Evolutionary conservation across 2,888 invertebrate genomes (phyloP).

Genomic region (Autographa gamma): DNA sequence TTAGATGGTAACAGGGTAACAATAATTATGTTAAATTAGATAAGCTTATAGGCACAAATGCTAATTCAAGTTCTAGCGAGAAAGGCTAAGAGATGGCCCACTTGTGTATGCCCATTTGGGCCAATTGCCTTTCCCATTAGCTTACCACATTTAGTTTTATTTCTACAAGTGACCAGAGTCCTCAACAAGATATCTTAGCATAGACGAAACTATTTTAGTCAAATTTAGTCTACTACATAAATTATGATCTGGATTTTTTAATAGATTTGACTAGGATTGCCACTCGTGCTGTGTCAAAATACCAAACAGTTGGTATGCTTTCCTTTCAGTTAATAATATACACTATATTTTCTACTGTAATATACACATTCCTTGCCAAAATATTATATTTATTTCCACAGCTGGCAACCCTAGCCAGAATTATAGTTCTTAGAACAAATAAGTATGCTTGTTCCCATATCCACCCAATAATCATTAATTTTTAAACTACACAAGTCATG

Average conservation of each 20-base stretch:
- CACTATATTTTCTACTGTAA: not conserved
- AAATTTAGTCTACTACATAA: conserved; percentile 19
- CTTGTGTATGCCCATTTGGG: not conserved
- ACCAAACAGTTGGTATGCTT: not conserved
- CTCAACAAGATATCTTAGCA: conserved; percentile 16
- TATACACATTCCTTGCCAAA: not conserved
- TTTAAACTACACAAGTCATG: conserved; percentile 43
- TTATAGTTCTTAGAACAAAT: conserved; percentile 40
- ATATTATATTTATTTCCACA: not conserved
- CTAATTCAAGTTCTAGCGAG: not conserved
- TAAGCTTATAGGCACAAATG: conserved; percentile 6
- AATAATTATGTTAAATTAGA: not conserved
- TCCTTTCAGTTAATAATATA: not conserved
- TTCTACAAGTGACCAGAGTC: conserved; percentile 15
- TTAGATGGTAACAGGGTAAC: not conserved
- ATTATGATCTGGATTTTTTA: conserved; percentile 22
- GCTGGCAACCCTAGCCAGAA: not conserved
- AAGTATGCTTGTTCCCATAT: conserved; percentile 66
- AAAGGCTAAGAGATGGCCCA: not conserved
- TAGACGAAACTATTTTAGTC: conserved; percentile 16
- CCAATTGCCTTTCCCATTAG: not conserved
- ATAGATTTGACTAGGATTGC: conserved; percentile 26
- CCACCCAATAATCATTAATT: conserved; percentile 52
- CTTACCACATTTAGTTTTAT: not conserved
- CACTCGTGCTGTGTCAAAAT: not conserved